Evolutionary conservation across 2,888 invertebrate species (phyloP).

Genomic region (Emmelina monodactyla): DNA sequence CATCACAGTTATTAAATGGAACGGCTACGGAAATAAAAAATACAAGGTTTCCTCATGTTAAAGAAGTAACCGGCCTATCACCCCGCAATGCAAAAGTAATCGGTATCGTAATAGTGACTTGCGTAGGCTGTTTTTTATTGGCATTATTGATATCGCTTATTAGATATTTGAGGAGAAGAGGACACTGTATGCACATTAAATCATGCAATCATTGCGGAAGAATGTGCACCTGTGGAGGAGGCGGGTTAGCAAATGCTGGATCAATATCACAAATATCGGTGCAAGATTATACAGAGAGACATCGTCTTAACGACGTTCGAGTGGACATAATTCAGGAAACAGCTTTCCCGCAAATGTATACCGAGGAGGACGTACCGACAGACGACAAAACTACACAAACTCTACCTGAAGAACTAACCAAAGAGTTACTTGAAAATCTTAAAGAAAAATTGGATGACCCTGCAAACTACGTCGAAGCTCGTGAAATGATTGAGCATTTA

Average conservation of each 20-base stretch:
- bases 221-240: constrained; percentile 43
- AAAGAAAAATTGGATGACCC: constrained; percentile 75
- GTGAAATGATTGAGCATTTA: constrained; percentile 79
- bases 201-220: constrained; percentile 42
- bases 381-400: constrained; percentile 75
- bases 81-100: constrained; percentile 47
- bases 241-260: constrained; percentile 63
- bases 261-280: constrained; percentile 69
- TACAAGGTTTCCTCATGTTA: constrained; percentile 51
- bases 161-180: constrained; percentile 65
- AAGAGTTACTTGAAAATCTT: constrained; percentile 74
- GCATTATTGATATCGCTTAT: constrained; percentile 62
- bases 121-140: constrained; percentile 55
- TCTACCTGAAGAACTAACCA: constrained; percentile 76
- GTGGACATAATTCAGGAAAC: constrained; percentile 41
- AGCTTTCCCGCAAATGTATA: constrained; percentile 29
- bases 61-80: constrained; percentile 24
- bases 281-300: constrained; percentile 70
- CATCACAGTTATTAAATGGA: neutral
- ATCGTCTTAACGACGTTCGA: constrained; percentile 64
- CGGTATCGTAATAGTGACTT: constrained; percentile 60
- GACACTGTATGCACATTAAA: constrained; percentile 55
- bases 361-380: constrained; percentile 30
- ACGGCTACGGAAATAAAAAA: constrained; percentile 42
- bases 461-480: constrained; percentile 75